phyloP scores from a whole-genome alignment of 2,113 vertebrate genomes.

The Tympanuchus pallidicinctus region DNA sequence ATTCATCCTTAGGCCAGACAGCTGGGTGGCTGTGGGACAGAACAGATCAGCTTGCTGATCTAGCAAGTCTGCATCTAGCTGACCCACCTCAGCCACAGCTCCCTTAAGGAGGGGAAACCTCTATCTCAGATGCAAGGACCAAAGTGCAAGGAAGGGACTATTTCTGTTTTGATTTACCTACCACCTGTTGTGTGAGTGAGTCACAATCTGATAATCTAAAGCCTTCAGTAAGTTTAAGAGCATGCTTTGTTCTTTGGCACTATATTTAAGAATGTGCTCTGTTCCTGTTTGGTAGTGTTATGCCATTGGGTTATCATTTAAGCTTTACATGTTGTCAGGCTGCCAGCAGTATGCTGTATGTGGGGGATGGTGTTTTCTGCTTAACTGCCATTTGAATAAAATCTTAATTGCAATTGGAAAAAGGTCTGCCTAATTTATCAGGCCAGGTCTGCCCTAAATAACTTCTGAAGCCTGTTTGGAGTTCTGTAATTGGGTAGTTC shows the following conservation, averaged over 20 bases:
- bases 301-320: background rate
- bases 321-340: background rate
- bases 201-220: background rate
- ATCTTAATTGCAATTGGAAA: conserved; percentile 29
- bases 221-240: background rate
- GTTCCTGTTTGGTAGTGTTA: background rate
- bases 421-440: conserved; percentile 32
- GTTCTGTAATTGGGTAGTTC: background rate
- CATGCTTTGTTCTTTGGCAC: background rate
- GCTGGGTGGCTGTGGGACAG: background rate
- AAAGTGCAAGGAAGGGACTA: background rate
- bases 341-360: conserved; percentile 25
- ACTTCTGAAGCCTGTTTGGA: background rate
- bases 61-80: background rate
- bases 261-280: background rate
- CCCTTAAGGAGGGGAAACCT: background rate
- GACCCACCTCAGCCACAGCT: background rate
- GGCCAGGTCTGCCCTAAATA: background rate
- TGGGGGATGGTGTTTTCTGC: background rate
- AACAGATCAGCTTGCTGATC: background rate
- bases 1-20: background rate
- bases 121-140: background rate
- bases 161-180: background rate
- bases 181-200: background rate
- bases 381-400: conserved; percentile 35